phyloP scores from a whole-genome alignment of 92 coral and sea anemone species.

The Isaurus tuberculatus region DNA sequence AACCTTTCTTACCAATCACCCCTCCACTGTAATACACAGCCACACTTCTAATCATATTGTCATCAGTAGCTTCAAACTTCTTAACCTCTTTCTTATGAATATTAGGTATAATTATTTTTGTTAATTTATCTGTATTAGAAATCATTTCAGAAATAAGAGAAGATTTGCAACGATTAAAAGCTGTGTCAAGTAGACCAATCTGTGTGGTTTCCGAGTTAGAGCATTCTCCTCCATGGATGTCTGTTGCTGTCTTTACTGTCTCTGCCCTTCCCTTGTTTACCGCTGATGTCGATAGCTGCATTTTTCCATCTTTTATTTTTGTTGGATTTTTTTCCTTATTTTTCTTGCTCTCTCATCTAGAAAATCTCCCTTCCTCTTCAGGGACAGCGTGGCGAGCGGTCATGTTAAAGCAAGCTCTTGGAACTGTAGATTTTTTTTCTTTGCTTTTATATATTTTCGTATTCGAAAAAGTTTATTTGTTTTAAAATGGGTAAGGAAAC shows the following conservation, averaged over 20 bases:
- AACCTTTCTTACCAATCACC: conserved; percentile 1
- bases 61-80: conserved; percentile 43
- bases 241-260: conserved; percentile 10
- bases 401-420: no score
- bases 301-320: conserved; percentile 10
- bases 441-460: no score
- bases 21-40: conserved; percentile 46
- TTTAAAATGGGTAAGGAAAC: no score
- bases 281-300: conserved; percentile 1
- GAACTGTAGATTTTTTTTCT: no score
- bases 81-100: conserved; percentile 38
- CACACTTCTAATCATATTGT: conserved; percentile 45
- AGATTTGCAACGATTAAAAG: conserved; percentile 6
- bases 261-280: conserved; percentile 32
- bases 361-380: neutral
- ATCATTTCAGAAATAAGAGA: conserved; percentile 21
- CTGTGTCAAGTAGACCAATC: conserved; percentile 42
- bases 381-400: no score
- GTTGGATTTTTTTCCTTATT: neutral
- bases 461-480: no score
- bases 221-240: conserved; percentile 35
- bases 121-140: conserved; percentile 44
- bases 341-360: neutral
- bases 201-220: conserved; percentile 38
- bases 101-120: conserved; percentile 45